Percentiles rank a stretch among this genome's conserved stretches.
Conservation (phyloP, 1,140 invertebrate species). For the Macrotrachela quadricornifera region DNA sequence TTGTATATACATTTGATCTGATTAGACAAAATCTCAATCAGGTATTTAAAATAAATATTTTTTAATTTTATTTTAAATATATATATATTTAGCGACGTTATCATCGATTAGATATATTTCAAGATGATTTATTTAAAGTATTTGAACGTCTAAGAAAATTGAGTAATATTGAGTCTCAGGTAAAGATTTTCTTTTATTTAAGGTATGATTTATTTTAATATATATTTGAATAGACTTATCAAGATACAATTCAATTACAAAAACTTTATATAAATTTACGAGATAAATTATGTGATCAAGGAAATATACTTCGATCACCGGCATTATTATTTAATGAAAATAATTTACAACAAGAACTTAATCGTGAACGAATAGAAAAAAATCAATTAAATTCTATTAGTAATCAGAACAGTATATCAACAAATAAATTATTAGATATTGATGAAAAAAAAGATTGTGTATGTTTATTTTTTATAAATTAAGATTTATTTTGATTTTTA, state of each 20-base stretch:
- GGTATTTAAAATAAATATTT: not conserved
- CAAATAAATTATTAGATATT: too few relatives aligned
- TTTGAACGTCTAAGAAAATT: constrained; percentile 55
- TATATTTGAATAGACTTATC: too few relatives aligned
- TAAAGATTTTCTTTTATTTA: too few relatives aligned
- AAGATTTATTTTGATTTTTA: too few relatives aligned
- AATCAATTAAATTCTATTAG: constrained; percentile 7
- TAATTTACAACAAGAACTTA: not conserved
- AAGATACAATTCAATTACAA: too few relatives aligned
- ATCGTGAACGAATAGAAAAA: constrained; percentile 1
- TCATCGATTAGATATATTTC: constrained; percentile 72
- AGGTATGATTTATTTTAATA: too few relatives aligned
- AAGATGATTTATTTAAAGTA: constrained; percentile 83
- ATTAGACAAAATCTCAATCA: too few relatives aligned
- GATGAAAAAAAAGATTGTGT: too few relatives aligned
- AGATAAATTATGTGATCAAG: constrained; percentile 4
- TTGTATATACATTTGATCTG: too few relatives aligned
- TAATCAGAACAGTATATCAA: not conserved
- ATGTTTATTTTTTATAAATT: too few relatives aligned
- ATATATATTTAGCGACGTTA: constrained; percentile 47
- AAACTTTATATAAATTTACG: not conserved
- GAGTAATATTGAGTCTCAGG: too few relatives aligned
- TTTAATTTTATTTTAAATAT: not conserved
- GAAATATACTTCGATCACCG: not conserved
- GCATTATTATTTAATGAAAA: not conserved